A percentile compares a stretch with the other conserved stretches of the same genome.
phyloP scores from a whole-genome alignment of 1,140 invertebrate species.

The Nasonia vitripennis region DNA sequence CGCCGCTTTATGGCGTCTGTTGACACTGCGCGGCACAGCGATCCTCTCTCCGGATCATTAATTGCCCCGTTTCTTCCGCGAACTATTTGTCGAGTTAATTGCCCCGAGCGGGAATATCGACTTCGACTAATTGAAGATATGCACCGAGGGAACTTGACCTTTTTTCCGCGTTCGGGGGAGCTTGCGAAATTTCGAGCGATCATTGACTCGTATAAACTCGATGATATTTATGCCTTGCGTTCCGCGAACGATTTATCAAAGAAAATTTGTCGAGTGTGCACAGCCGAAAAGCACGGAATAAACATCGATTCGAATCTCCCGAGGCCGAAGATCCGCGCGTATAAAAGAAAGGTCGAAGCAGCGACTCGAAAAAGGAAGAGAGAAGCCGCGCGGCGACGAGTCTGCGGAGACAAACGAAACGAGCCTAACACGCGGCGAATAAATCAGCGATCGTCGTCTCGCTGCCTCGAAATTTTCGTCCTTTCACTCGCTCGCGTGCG shows the following conservation, averaged over 20 bases:
- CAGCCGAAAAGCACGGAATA: background rate
- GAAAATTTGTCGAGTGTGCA: background rate
- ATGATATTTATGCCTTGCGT: no score
- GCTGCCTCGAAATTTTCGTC: slow-evolving; percentile 34
- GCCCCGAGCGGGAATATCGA: background rate
- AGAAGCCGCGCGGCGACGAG: background rate
- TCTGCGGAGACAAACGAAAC: slow-evolving; percentile 24
- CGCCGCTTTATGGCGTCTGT: background rate
- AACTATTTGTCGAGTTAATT: slow-evolving; percentile 31
- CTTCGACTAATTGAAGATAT: slow-evolving; percentile 11
- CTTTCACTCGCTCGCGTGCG: background rate
- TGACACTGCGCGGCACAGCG: background rate
- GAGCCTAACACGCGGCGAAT: slow-evolving; percentile 43
- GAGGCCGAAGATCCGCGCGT: background rate
- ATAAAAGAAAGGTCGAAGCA: background rate
- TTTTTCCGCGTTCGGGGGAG: slow-evolving; percentile 3
- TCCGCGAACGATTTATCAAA: no score
- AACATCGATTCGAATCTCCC: slow-evolving; percentile 36
- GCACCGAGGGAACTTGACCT: background rate
- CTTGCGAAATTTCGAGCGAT: no score
- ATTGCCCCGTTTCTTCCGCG: slow-evolving; percentile 18
- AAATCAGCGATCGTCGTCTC: slow-evolving; percentile 28
- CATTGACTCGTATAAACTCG: no score
- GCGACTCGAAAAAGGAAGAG: background rate
- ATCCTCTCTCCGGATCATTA: background rate